phyloP scores from a whole-genome alignment of 2,888 invertebrate genomes.

The Gibbula magus region DNA sequence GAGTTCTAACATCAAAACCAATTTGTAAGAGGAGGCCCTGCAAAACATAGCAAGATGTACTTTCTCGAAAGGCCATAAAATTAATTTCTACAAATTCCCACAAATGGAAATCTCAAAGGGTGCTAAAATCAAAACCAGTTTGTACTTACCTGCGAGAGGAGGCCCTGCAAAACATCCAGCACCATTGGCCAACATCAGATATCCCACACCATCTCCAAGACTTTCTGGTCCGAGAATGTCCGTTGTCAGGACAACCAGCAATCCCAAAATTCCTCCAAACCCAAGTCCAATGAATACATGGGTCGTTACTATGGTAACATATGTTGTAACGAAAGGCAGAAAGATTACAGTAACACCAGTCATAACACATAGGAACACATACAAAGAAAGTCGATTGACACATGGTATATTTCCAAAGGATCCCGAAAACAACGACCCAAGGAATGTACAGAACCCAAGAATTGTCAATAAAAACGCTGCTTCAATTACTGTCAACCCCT shows the following conservation, averaged over 20 bases:
- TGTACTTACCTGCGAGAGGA: conserved; percentile 50
- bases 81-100: too few species aligned
- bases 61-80: too few species aligned
- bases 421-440: conserved; percentile 56
- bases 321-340: conserved; percentile 18
- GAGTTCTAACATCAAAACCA: too few species aligned
- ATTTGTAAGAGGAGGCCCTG: too few species aligned
- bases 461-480: conserved; percentile 46
- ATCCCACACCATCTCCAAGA: conserved; percentile 58
- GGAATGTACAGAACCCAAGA: conserved; percentile 49
- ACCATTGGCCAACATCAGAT: conserved; percentile 62
- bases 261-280: conserved; percentile 57
- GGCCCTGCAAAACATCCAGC: conserved; percentile 56
- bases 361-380: conserved; percentile 46
- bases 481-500: conserved; percentile 46
- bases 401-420: conserved; percentile 50
- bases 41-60: too few species aligned
- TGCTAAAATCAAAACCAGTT: neutral
- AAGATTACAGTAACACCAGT: conserved; percentile 44
- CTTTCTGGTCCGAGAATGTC: conserved; percentile 54
- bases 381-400: conserved; percentile 48
- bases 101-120: too few species aligned
- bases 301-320: neutral
- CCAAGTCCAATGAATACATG: conserved; percentile 47
- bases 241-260: conserved; percentile 55